These are phyloP conservation scores for Melolontha melolontha DNA, from an alignment of 2,888 invertebrate genomes.

Conservation along the genomic window DNA sequence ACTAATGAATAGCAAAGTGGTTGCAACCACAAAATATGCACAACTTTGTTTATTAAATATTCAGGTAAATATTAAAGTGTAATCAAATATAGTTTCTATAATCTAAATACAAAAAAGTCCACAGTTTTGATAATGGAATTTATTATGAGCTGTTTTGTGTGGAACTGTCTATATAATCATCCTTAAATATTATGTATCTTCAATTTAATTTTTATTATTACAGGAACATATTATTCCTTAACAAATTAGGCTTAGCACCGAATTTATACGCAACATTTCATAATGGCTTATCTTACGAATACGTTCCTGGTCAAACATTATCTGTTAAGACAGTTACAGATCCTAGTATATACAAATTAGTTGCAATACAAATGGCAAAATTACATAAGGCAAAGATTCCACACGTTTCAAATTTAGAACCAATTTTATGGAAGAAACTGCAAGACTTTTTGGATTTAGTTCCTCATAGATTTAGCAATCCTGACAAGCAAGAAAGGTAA, in stretches of 20 bases:
- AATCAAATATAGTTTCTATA: no score
- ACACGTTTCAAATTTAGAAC: constrained; percentile 61
- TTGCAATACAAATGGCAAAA: constrained; percentile 86
- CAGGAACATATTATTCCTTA: constrained; percentile 71
- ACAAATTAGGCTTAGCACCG: constrained; percentile 84
- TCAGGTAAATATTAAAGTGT: no score
- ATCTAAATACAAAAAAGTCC: no score
- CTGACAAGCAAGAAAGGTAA: constrained; percentile 78
- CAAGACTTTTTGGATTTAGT: constrained; percentile 80
- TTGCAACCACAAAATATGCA: no score
- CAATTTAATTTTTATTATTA: constrained; percentile 44
- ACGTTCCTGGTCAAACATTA: constrained; percentile 84
- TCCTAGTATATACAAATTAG: constrained; percentile 76
- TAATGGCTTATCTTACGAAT: constrained; percentile 94
- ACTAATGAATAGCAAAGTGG: no score
- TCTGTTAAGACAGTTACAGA: constrained; percentile 73
- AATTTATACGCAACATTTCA: constrained; percentile 89
- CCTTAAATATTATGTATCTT: background rate
- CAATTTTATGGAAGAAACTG: constrained; percentile 83
- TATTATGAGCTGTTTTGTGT: no score
- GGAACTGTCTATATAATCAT: no score
- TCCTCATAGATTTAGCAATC: constrained; percentile 77
- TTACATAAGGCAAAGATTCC: constrained; percentile 76
- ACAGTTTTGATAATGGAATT: no score
- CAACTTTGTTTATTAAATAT: no score